Evolutionary conservation across 2,888 invertebrate species (phyloP).

Genomic region (Epiblema foenella): DNA sequence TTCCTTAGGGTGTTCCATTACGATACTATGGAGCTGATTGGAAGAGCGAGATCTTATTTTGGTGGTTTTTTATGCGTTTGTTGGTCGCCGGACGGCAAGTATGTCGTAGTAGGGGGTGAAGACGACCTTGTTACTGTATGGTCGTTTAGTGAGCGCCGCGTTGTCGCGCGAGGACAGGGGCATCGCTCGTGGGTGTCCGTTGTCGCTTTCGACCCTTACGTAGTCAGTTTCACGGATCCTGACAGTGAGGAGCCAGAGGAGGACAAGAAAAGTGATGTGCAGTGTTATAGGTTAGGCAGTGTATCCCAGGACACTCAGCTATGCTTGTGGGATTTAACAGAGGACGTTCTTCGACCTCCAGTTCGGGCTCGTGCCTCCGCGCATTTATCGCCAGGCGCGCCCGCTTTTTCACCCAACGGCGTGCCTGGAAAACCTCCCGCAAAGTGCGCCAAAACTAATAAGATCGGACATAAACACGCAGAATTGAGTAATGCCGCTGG

Average conservation of each 20-base stretch:
- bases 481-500: conserved; percentile 64
- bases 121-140: conserved; percentile 99
- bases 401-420: conserved; percentile 62
- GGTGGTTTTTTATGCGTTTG: conserved; percentile 98
- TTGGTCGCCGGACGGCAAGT: conserved; percentile 98
- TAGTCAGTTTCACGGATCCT: conserved; percentile 88
- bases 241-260: conserved; percentile 85
- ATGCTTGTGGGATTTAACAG: conserved; percentile 99
- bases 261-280: conserved; percentile 73
- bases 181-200: conserved; percentile 99
- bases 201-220: conserved; percentile 96
- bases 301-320: conserved; percentile 99
- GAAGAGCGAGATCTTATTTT: conserved; percentile 97
- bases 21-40: conserved; percentile 97
- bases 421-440: conserved; percentile 62
- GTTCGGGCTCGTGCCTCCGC: conserved; percentile 76
- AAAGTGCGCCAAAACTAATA: conserved; percentile 67
- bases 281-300: conserved; percentile 94
- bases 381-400: conserved; percentile 63
- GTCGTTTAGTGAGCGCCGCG: conserved; percentile 95
- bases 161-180: conserved; percentile 98
- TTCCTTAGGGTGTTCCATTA: conserved; percentile 98
- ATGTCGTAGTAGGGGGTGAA: conserved; percentile 98
- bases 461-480: conserved; percentile 72
- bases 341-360: conserved; percentile 95